Conservation (phyloP, 2,113 vertebrate genomes). For the Leptosomus discolor region DNA sequence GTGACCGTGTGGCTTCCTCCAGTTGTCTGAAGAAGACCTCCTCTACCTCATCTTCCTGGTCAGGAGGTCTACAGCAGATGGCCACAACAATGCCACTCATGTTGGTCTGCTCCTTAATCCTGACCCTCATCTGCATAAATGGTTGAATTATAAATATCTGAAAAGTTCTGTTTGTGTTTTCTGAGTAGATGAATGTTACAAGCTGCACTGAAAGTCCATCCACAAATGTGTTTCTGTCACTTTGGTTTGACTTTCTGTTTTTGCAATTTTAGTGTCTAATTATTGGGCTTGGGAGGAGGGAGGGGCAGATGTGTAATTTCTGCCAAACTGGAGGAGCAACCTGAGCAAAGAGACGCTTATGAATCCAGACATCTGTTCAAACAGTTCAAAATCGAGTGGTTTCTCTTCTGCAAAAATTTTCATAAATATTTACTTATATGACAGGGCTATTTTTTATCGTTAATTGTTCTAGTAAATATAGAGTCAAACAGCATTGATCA, state of each 20-base stretch:
- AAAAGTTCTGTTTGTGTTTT: not conserved
- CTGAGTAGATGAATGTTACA: not conserved
- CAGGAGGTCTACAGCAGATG: not conserved
- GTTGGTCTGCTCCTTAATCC: not conserved
- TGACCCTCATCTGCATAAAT: rapidly evolving
- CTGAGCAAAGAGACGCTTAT: slow-evolving; percentile 17
- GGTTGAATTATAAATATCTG: not conserved
- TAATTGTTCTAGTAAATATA: not conserved
- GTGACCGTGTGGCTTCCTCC: rapidly evolving
- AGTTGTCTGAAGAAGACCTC: not conserved
- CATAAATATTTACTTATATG: not conserved
- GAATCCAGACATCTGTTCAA: slow-evolving; percentile 29
- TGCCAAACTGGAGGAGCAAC: not conserved
- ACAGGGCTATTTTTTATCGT: not conserved
- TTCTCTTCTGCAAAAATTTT: not conserved
- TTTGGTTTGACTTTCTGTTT: not conserved
- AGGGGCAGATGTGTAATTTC: not conserved
- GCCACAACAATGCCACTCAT: not conserved
- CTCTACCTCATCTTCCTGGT: not conserved
- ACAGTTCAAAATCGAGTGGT: not conserved
- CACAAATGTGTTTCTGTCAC: not conserved
- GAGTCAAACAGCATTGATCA: not conserved
- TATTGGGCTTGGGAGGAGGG: not conserved
- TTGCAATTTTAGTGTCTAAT: not conserved
- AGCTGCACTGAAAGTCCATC: not conserved